Base-by-base conservation (phyloP, 1,140 invertebrate species). In the Pinna nobilis region DNA sequence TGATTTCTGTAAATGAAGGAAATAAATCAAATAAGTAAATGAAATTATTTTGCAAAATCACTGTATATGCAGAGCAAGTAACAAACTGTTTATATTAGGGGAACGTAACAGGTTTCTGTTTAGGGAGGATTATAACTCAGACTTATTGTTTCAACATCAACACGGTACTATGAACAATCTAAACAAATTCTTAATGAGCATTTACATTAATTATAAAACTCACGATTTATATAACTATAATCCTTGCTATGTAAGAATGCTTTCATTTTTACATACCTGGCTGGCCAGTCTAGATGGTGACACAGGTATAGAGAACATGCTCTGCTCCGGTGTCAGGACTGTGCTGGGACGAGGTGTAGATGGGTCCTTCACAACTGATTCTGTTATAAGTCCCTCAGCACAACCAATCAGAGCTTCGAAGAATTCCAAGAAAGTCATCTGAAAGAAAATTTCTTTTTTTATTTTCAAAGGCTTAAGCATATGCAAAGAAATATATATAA, bases 381-480 rank as follows among this genome's bases (percentile, higher is more conserved):
- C 87, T 35, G 88, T 88, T 15, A 86, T 86, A 81, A 79, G 88
- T 18, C 80, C 72, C 72, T 87, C 82, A 57, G 88, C 88, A 84
- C 87, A 88, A 11, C 86, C 86, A 65, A 89, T 83, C 57, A 89
- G 73, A 15, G 85, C 86, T 72, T 89, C 88, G 70, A 89, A 87
- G 70, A 89, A 89, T 66, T 89, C 88, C 60, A 89, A 73, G 78
- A 89, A 89, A 2, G 84, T 87, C 83, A 89, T 89, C 85, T 88
- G 77, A 23, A 61, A 67, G 41, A 67, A 18, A 74, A 35, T 30
- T 2, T 44, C n/a, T 9, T 11, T 44, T 44, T n/a, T n/a, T n/a
- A n/a, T n/a, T n/a, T n/a, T n/a, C n/a, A n/a, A n/a, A n/a, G n/a
- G n/a, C n/a, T n/a, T n/a, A n/a, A n/a, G n/a, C n/a, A n/a, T n/a